Conservation (phyloP, 2,113 vertebrate species). For the Hirundichthys speculiger region DNA sequence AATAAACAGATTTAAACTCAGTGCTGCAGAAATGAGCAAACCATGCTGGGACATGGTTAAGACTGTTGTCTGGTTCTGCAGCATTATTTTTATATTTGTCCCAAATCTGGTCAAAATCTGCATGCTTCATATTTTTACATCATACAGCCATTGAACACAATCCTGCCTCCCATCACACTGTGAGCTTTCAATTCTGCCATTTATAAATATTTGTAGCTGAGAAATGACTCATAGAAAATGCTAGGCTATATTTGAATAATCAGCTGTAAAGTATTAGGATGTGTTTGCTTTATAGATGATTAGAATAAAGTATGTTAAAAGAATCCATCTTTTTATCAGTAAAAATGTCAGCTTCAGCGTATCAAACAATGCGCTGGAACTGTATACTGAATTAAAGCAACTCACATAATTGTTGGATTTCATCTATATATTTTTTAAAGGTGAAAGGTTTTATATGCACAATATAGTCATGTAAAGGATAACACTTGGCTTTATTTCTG, state of each 20-base stretch:
- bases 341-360: conserved; percentile 7
- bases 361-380: conserved; percentile 18
- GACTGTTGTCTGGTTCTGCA: conserved; percentile 37
- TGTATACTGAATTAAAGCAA: conserved; percentile 3
- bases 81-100: conserved; percentile 9
- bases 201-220: too few relatives aligned
- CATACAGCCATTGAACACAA: conserved; percentile 7
- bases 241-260: conserved; percentile 6
- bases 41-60: conserved; percentile 50
- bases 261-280: background rate
- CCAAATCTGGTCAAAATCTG: background rate
- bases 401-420: conserved; percentile 39
- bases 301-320: background rate
- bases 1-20: background rate
- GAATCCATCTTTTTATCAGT: too few relatives aligned
- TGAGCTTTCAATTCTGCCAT: conserved; percentile 10
- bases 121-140: conserved; percentile 3
- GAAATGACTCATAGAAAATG: too few relatives aligned
- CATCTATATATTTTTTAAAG: conserved; percentile 69
- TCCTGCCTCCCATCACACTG: conserved; percentile 26
- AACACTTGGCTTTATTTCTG: conserved; percentile 23
- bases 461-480: conserved; percentile 38
- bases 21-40: conserved; percentile 3
- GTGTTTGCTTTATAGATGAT: conserved; percentile 25
- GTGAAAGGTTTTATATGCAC: conserved; percentile 66